A percentile compares a stretch with the other conserved stretches of the same genome.
These are phyloP conservation scores for Perithous albicinctus DNA, from an alignment of 2,888 invertebrate genomes.

Conservation along the genomic window DNA sequence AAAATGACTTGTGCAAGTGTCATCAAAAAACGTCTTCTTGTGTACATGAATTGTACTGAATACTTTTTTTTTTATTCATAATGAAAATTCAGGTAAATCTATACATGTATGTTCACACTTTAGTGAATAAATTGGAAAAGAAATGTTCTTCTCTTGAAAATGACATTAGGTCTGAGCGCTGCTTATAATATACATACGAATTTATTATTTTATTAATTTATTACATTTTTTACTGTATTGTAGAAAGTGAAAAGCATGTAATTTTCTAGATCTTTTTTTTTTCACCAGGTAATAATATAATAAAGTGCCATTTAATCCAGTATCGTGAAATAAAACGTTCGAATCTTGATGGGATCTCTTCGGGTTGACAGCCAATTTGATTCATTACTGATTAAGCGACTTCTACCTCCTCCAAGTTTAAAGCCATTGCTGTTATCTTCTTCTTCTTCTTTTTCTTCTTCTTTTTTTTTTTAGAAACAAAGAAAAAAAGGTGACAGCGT, in stretches of 20 bases:
- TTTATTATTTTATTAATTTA: no score
- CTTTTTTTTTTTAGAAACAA: not conserved
- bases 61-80: no score
- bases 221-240: not conserved
- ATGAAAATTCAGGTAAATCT: no score
- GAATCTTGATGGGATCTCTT: not conserved
- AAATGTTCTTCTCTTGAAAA: no score
- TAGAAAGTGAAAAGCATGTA: not conserved
- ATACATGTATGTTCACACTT: no score
- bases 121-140: not conserved
- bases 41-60: no score
- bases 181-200: no score
- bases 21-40: no score
- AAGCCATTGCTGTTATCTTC: not conserved
- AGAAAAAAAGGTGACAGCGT: constrained; percentile 28
- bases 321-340: not conserved
- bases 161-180: no score
- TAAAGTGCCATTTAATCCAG: not conserved
- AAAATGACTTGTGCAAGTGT: no score
- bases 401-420: not conserved
- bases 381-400: not conserved
- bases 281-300: not conserved
- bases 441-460: not conserved
- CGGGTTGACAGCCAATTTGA: not conserved
- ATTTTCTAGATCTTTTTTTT: not conserved